Evolutionary conservation across 2,888 invertebrate species (phyloP), one percentile per base, ranked within the genome.

Genomic region (Zele albiditarsus): DNA sequence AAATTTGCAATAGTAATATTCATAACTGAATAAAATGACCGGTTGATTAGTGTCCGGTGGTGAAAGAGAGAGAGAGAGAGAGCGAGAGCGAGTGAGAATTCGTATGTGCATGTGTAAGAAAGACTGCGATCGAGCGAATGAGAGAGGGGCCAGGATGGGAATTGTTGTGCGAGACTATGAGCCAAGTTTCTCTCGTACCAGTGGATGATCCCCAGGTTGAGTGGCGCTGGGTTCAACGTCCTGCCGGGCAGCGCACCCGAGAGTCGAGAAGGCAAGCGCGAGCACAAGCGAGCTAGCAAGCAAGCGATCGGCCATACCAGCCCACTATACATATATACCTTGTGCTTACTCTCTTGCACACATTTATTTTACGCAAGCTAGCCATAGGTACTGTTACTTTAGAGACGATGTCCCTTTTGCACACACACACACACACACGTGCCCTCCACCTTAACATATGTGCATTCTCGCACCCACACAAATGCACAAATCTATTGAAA

Each of bases 141-240:
- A 49, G 57, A 33, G 69, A 53, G 25, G 23, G 23, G 49, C 42
- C 69, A 63, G 38, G 33, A 31, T 62, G 16, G 38, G 16, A 63
- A 38, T 63, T 63, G 38, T 63, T 31, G 10, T 20, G n/a, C 12
- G 63, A 38, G 20, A 62, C 27, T 31, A 20, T 62, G 42, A 49
- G 46, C 25, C 27, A 60, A 20, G 23, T 42, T n/a, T 63, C 23
- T 67, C 68, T 27, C 38, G 46, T 74, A 69, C 82, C 80, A 78
- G 85, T 80, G 80, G 85, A 86, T 85, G 86, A 86, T 87, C 88
- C 88, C 88, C 88, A 89, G 87, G 88, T 88, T 89, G 89, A 89
- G 89, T 87, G 86, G 88, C 88, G 88, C 89, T 88, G 88, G 83
- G 89, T 88, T 88, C 88, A 89, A 88, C 83, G 89, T 87, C 88